These are phyloP conservation scores for Crypturellus undulatus DNA, from an alignment of 2,113 vertebrate species.

Conservation along the genomic window DNA sequence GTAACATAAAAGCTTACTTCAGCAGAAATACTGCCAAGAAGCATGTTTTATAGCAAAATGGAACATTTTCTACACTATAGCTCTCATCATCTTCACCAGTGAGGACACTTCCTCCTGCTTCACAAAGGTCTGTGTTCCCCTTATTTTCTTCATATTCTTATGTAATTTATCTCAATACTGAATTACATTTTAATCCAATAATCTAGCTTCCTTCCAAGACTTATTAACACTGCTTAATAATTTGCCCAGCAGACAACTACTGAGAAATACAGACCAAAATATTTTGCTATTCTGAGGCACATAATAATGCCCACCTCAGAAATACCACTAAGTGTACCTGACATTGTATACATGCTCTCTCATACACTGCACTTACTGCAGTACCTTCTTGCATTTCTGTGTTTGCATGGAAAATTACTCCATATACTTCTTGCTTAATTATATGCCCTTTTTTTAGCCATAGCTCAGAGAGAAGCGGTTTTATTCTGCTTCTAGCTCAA, in stretches of 20 bases:
- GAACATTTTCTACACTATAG: neutral
- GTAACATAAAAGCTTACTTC: neutral
- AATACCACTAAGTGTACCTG: neutral
- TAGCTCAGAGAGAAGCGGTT: neutral
- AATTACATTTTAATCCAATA: constrained; percentile 8
- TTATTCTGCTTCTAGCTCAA: neutral
- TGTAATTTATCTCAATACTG: neutral
- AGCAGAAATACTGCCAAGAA: neutral
- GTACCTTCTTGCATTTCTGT: neutral
- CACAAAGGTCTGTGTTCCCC: neutral
- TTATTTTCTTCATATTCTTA: neutral
- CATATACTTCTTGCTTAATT: too few species aligned
- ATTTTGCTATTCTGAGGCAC: neutral
- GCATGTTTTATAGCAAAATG: neutral
- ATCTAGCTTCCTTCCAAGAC: neutral
- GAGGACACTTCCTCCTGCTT: neutral
- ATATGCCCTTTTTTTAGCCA: neutral
- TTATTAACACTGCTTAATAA: neutral
- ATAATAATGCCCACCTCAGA: fast-evolving
- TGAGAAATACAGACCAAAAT: neutral
- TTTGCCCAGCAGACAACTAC: neutral
- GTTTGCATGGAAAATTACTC: neutral
- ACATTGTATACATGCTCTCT: neutral
- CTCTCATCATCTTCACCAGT: neutral
- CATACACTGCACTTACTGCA: neutral